Base-by-base conservation (phyloP, 2,797 vertebrate species). In the Enteromius paludinosus region DNA sequence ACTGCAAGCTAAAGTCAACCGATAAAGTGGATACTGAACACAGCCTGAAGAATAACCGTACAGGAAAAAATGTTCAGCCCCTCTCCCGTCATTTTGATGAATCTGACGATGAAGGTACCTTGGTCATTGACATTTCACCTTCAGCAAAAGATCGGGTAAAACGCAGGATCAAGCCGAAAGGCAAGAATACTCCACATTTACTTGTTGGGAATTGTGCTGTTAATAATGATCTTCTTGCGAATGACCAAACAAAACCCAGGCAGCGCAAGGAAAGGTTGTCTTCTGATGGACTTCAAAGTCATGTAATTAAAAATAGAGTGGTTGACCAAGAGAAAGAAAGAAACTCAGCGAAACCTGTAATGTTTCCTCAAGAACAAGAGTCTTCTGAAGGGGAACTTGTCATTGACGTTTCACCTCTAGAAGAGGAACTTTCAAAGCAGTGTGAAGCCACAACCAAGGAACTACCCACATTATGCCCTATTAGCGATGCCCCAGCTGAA, bases 91-190 rank as follows among this genome's bases (percentile, higher is more conserved):
- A 90, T 84, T 82, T 91, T 23, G 91, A 94, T 68, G 92, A 95
- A 14, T 92, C 90, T 9, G 91, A 90, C 80, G 94, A 95, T 56
- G 93, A 95, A 20, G 28, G 88, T 3, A 69, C 90, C 45, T 90
- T 95, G 80, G 87, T 96, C 35, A 95, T 95, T 82, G 93, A 95
- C 83, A 83, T 91, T 64, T 88, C 93, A 75, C 41, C 70, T 83
- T 0, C 90, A 91, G 78, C 84, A 43, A 84, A 56, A 65, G 18
- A 64, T 83, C 73, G 20, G 30, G 90, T 89, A 81, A 92, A 85
- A 25, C 28, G 43, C 52, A 89, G 59, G 82, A 9, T 45, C 59
- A 47, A 5, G 69, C 86, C 62, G 17, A 85, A 83, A 35, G 11
- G 9, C 18, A 82, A 75, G 30, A 56, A 43, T 12, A 54, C n/a